Conservation (phyloP, 1,140 invertebrate species). For the Drosophila subpulchrella region DNA sequence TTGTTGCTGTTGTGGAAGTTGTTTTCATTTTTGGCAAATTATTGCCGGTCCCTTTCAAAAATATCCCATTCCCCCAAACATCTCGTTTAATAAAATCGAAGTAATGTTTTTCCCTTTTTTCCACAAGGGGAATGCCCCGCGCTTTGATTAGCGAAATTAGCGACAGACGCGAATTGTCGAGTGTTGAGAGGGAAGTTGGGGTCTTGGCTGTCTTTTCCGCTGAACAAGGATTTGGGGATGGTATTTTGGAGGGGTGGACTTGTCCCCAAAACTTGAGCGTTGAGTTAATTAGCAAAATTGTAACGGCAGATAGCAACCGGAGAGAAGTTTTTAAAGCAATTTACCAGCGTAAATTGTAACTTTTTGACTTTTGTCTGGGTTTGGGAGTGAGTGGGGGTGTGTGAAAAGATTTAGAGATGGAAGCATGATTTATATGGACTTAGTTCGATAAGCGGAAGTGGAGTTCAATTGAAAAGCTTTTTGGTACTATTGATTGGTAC, state of each 20-base stretch:
- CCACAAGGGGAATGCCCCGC: conserved; percentile 16
- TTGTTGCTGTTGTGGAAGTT: conserved; percentile 69
- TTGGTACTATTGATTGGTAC: too few species aligned
- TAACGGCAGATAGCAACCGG: conserved; percentile 66
- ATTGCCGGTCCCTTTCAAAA: conserved; percentile 71
- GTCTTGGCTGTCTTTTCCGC: neutral
- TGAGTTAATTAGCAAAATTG: conserved; percentile 81
- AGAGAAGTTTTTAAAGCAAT: conserved; percentile 79
- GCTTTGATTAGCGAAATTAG: conserved; percentile 80
- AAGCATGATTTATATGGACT: neutral
- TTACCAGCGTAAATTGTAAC: conserved; percentile 82
- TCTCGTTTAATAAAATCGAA: conserved; percentile 78
- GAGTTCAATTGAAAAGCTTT: too few species aligned
- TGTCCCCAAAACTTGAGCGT: conserved; percentile 57
- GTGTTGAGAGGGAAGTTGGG: conserved; percentile 2
- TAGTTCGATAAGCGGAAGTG: neutral
- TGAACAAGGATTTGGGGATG: conserved; percentile 13
- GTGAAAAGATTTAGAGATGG: conserved; percentile 1
- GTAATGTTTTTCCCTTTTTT: conserved; percentile 36
- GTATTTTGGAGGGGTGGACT: conserved; percentile 9
- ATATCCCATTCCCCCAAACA: conserved; percentile 15
- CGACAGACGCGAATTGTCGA: conserved; percentile 50
- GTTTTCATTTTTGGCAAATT: conserved; percentile 63
- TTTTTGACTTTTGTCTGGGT: conserved; percentile 65
- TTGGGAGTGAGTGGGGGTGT: neutral